A percentile compares a stretch with the other conserved stretches of the same genome.
Conservation (phyloP, 2,113 vertebrate species). For the Phrynosoma blainvillii region DNA sequence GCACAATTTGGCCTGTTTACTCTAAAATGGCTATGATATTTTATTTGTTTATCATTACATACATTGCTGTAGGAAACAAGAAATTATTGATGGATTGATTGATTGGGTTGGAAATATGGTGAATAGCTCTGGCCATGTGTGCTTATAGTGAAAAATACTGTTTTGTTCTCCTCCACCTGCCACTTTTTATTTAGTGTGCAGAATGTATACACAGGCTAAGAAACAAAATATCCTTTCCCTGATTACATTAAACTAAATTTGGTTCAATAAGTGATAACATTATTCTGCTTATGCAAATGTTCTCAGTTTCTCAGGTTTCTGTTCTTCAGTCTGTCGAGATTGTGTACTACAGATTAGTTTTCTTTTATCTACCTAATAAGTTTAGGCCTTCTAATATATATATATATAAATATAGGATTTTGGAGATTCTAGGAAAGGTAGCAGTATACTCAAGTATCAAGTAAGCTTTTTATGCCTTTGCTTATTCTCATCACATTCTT, state of each 20-base stretch:
- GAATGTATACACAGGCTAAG: neutral
- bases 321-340: constrained; percentile 43
- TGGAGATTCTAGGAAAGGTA: neutral
- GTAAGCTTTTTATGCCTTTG: constrained; percentile 34
- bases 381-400: neutral
- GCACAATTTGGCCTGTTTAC: neutral
- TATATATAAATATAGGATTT: neutral
- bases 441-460: neutral
- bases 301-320: constrained; percentile 36
- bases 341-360: constrained; percentile 10
- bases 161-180: neutral
- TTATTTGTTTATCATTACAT: neutral
- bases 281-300: neutral
- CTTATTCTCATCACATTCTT: constrained; percentile 40
- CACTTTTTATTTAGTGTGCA: neutral
- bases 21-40: neutral
- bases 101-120: neutral
- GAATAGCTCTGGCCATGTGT: neutral
- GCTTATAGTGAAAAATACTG: neutral
- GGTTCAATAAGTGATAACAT: neutral
- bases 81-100: neutral
- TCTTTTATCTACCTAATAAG: neutral
- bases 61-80: neutral
- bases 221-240: neutral
- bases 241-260: neutral